A percentile compares a stretch with the other conserved stretches of the same genome.
phyloP scores from a whole-genome alignment of 2,888 invertebrate genomes.

The Pandemis corylana region DNA sequence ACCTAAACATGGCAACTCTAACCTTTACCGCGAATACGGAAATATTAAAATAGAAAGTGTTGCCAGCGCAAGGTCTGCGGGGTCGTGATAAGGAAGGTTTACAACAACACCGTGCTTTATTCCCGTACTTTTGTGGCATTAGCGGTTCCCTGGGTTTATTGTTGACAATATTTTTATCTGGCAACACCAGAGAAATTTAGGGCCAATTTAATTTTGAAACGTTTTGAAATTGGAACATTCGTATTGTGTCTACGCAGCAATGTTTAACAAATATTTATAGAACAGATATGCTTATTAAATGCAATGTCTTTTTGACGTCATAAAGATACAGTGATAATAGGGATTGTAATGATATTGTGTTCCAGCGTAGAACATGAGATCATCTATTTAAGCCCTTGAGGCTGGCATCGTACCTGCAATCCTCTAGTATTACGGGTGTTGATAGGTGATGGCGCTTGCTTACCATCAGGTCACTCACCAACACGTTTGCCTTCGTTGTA shows the following conservation, averaged over 20 bases:
- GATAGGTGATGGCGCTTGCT: too few relatives aligned
- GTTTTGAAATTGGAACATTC: conserved; percentile 2
- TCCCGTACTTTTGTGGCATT: conserved; percentile 36
- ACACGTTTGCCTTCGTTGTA: too few relatives aligned
- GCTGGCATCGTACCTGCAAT: too few relatives aligned
- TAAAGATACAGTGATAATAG: too few relatives aligned
- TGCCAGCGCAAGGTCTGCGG: conserved; percentile 59
- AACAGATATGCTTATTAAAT: neutral
- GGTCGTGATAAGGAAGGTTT: conserved; percentile 69
- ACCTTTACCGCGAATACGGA: conserved; percentile 6
- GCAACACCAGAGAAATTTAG: conserved; percentile 44
- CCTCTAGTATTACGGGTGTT: too few relatives aligned
- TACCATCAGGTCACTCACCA: too few relatives aligned
- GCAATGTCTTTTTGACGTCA: too few relatives aligned
- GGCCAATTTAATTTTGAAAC: conserved; percentile 45
- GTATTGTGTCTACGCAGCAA: neutral
- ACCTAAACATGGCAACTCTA: conserved; percentile 6
- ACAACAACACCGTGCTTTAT: conserved; percentile 51
- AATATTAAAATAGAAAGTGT: conserved; percentile 40
- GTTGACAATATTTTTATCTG: conserved; percentile 55
- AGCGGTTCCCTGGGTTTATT: conserved; percentile 44
- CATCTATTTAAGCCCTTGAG: too few relatives aligned
- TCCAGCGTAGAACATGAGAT: too few relatives aligned
- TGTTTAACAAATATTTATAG: neutral
- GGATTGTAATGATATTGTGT: too few relatives aligned